phyloP scores from a whole-genome alignment of 2,113 vertebrate genomes.

The Hippolais icterina region DNA sequence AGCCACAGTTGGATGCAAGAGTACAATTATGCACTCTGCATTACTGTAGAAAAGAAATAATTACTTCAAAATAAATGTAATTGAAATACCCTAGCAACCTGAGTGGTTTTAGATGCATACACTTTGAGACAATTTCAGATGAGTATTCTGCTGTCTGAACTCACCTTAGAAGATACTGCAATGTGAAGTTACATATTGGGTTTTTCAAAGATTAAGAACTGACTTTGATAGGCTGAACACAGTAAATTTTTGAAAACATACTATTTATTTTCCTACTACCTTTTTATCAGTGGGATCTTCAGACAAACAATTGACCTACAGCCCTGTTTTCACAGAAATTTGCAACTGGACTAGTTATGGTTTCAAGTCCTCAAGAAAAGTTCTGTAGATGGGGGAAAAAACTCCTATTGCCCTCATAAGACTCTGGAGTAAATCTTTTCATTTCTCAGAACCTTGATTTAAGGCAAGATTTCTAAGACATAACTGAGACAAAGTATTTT shows the following conservation, averaged over 20 bases:
- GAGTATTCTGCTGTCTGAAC: not conserved
- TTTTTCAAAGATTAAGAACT: slow-evolving; percentile 33
- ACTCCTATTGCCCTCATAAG: not conserved
- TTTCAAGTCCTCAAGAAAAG: not conserved
- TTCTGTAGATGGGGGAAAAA: not conserved
- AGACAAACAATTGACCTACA: not conserved
- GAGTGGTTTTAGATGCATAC: not conserved
- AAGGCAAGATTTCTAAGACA: not conserved
- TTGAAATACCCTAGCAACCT: not conserved
- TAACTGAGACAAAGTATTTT: not conserved
- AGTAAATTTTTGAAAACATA: not conserved
- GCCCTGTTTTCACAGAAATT: not conserved
- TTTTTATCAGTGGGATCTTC: not conserved
- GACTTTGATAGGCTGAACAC: slow-evolving; percentile 13
- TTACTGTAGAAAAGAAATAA: slow-evolving; percentile 42
- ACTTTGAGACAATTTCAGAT: not conserved
- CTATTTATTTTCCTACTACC: not conserved
- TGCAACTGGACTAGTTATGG: not conserved
- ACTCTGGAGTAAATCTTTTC: not conserved
- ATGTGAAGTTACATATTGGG: not conserved
- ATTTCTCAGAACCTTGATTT: not conserved
- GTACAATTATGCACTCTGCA: not conserved
- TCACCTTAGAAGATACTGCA: not conserved
- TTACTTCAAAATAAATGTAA: slow-evolving; percentile 36
- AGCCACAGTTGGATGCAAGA: slow-evolving; percentile 43